A percentile compares a stretch with the other conserved stretches of the same genome.
These are phyloP conservation scores for Scytalopus superciliaris DNA, from an alignment of 2,113 vertebrate species.

Conservation along the genomic window DNA sequence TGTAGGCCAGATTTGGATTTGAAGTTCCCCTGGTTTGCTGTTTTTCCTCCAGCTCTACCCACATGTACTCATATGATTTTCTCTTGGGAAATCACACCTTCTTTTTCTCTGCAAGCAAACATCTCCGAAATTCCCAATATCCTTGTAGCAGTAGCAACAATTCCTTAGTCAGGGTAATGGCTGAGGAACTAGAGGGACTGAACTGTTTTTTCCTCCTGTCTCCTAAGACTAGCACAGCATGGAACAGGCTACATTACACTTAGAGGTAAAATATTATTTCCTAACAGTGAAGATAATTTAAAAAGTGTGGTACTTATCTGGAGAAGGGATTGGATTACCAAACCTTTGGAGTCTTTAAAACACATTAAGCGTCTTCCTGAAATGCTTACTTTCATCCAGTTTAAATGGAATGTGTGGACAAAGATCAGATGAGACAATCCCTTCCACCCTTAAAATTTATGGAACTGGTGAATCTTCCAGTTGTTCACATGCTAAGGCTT, in stretches of 20 bases:
- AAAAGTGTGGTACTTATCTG: neutral
- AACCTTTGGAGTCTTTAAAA: neutral
- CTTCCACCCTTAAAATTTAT: neutral
- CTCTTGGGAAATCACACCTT: neutral
- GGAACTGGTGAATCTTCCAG: neutral
- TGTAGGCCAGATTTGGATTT: neutral
- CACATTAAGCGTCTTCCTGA: neutral
- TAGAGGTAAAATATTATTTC: neutral
- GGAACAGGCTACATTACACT: neutral
- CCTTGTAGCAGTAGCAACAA: neutral
- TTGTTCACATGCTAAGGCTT: neutral
- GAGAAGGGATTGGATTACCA: neutral
- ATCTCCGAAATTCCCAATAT: neutral
- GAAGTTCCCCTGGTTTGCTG: neutral
- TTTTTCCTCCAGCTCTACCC: neutral
- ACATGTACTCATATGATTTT: fast-evolving
- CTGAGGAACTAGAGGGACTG: neutral
- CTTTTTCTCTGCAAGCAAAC: neutral
- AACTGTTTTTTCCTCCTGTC: neutral
- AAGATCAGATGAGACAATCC: neutral
- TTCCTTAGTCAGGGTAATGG: neutral
- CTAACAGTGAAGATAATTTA: neutral
- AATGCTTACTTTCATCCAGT: neutral
- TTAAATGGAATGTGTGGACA: neutral
- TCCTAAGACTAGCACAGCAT: neutral